Evolutionary conservation across 1,140 invertebrate genomes (phyloP), one percentile per base, ranked within the genome.

Genomic region (Dendroctonus ponderosae): DNA sequence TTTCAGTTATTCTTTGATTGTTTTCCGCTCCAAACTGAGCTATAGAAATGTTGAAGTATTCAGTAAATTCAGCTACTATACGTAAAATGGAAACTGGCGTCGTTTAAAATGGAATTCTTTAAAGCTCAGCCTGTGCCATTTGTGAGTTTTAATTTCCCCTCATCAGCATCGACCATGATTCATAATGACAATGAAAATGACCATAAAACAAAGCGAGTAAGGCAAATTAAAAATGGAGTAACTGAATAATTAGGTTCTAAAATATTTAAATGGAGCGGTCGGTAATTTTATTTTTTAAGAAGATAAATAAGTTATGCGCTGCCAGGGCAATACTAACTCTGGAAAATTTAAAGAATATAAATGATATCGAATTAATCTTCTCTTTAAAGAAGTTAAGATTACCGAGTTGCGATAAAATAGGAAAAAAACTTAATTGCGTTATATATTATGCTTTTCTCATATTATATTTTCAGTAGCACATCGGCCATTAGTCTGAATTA

Each of bases 291-390:
- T 52, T 62, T 60, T 62, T 51, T 62, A 51, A 52, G 60, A 62
- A 62, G 60, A 62, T 62, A 62, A 62, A 62, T 62, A 62, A 62
- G 60, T 62, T 62, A 62, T 52, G 15, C 60, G 60, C 60, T n/a
- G 60, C 44, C 60, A 62, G 26, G 60, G 50, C 58, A 37, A 60
- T 38, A 50, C 46, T 42, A 58, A 60, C 44, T 50, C 49, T 39
- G 38, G 42, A 43, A 51, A 62, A 62, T 41, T 52, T 62, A 62
- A 62, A 62, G 60, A 62, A 62, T 62, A 62, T 62, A 62, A 62
- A 62, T 62, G 60, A 62, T 42, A 48, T n/a, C 15, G 38, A 42
- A 62, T 62, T 62, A 62, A 61, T 61, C 58, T 61, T 61, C 14
- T 37, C 58, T 49, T 48, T 49, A 42, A 48, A 50, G 46, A 58